phyloP scores from a whole-genome alignment of 1,140 invertebrate genomes.

The Panagrolaimus sp. region DNA sequence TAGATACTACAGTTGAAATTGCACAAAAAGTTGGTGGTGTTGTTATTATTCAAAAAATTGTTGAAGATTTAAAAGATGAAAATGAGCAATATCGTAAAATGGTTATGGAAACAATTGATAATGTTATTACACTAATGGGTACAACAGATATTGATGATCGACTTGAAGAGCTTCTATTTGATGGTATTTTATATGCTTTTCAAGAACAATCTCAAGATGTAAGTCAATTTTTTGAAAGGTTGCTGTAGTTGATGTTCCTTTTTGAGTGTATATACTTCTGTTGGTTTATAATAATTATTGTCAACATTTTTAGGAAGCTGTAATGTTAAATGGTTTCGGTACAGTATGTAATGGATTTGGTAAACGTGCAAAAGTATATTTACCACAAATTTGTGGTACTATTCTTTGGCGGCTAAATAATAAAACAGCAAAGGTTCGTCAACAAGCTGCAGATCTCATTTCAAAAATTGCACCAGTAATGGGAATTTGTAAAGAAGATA shows the following conservation, averaged over 20 bases:
- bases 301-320: constrained; percentile 74
- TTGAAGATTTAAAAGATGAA: constrained; percentile 98
- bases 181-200: constrained; percentile 97
- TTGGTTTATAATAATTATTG: constrained; percentile 9
- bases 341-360: constrained; percentile 96
- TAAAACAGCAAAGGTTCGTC: constrained; percentile 96
- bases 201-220: constrained; percentile 98
- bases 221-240: constrained; percentile 39
- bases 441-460: constrained; percentile 97
- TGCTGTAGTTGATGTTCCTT: too few relatives aligned
- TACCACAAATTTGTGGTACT: constrained; percentile 99
- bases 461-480: constrained; percentile 96
- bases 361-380: constrained; percentile 91
- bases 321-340: constrained; percentile 98
- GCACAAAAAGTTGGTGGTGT: constrained; percentile 84
- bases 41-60: constrained; percentile 90
- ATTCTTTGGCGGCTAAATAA: constrained; percentile 98
- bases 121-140: constrained; percentile 91
- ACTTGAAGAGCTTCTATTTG: constrained; percentile 95
- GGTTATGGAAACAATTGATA: constrained; percentile 99
- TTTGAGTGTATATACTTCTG: too few relatives aligned
- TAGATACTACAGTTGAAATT: constrained; percentile 99
- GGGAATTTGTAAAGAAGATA: constrained; percentile 92
- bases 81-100: constrained; percentile 99
- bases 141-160: constrained; percentile 94